Evolutionary conservation across 2,797 vertebrate genomes (phyloP).

Genomic region (Varecia variegata): DNA sequence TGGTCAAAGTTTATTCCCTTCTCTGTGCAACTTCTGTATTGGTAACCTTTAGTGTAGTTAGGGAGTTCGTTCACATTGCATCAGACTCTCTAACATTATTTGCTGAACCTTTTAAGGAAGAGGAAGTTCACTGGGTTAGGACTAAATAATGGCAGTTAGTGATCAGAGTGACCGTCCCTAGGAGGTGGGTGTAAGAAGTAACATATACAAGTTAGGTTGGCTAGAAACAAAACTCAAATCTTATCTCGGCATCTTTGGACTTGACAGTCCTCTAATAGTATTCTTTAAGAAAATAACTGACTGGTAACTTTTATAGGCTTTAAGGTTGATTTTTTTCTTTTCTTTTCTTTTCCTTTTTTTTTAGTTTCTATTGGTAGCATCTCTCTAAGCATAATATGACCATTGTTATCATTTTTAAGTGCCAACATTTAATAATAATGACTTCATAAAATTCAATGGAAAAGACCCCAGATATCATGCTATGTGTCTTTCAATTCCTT

Average conservation of each 20-base stretch:
- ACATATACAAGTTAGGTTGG: background rate
- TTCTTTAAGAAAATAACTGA: background rate
- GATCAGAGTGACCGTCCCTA: background rate
- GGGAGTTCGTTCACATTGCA: background rate
- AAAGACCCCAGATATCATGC: background rate
- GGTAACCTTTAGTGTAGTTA: background rate
- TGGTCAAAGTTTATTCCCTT: background rate
- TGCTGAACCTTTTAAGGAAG: slow-evolving; percentile 23
- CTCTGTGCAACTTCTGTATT: background rate
- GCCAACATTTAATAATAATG: background rate
- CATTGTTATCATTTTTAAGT: background rate
- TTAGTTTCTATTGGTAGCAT: background rate
- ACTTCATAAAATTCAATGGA: background rate
- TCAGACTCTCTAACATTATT: background rate
- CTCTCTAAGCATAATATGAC: background rate
- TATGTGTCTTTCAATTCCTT: background rate
- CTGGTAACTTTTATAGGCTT: background rate
- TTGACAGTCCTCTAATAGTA: background rate
- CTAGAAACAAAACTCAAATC: background rate
- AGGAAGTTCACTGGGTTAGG: background rate
- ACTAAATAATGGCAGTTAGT: background rate
- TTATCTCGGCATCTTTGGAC: background rate
- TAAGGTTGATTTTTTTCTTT: background rate
- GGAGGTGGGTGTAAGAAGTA: background rate
- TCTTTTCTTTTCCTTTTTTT: background rate